Conservation (phyloP, 2,797 vertebrate genomes). For the Sarcophilus harrisii region DNA sequence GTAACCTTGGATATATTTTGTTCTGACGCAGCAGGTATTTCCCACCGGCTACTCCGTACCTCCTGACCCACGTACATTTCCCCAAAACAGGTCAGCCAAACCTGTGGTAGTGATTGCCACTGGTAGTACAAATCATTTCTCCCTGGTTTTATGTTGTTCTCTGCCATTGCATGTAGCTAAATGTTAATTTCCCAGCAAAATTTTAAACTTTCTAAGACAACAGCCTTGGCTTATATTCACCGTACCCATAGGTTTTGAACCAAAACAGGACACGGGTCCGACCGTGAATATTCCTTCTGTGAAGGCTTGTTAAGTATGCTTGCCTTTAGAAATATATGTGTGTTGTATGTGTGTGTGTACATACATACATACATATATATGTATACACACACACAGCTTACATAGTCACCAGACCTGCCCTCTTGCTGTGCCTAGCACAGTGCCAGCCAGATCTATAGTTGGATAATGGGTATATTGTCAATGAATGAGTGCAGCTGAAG, state of each 20-base stretch:
- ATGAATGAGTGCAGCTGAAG: conserved; percentile 48
- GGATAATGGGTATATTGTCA: conserved; percentile 31
- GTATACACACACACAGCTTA: neutral
- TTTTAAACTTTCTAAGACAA: neutral
- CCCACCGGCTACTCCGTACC: neutral
- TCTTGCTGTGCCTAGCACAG: neutral
- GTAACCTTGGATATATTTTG: neutral
- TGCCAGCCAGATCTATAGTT: conserved; percentile 25
- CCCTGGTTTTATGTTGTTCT: neutral
- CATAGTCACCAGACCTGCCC: neutral
- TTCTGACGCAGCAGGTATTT: neutral
- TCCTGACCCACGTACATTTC: neutral
- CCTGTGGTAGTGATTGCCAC: neutral
- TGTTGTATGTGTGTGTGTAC: too few species aligned
- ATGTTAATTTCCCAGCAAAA: neutral
- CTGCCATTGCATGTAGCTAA: neutral
- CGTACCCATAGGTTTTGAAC: neutral
- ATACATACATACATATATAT: too few species aligned
- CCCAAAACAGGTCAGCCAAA: neutral
- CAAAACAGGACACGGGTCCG: neutral
- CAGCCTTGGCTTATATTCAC: neutral
- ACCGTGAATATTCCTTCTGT: neutral
- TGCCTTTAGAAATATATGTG: neutral
- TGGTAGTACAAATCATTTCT: neutral
- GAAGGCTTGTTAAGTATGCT: neutral